Conservation (phyloP, 2,888 invertebrate species). For the Ormyrus nitidulus region DNA sequence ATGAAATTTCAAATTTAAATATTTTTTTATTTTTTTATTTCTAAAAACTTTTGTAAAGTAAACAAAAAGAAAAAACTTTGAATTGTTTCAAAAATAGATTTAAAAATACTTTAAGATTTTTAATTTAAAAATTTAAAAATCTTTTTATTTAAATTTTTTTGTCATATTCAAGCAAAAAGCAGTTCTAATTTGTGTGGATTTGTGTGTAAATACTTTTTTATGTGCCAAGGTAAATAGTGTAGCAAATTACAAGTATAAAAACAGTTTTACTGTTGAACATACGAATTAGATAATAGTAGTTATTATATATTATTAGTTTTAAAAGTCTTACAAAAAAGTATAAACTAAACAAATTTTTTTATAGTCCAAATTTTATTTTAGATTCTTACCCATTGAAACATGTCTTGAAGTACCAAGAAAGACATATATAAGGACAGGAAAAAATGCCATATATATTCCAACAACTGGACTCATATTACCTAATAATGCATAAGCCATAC, state of each 20-base stretch:
- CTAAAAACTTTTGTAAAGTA: neutral
- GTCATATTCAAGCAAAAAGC: neutral
- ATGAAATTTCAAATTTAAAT: neutral
- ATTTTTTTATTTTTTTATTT: conserved; percentile 5
- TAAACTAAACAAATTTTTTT: neutral
- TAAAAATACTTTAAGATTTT: neutral
- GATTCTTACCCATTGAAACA: conserved; percentile 80
- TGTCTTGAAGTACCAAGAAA: conserved; percentile 82
- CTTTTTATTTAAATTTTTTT: neutral
- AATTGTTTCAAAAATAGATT: neutral
- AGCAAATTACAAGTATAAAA: no score
- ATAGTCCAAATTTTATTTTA: no score
- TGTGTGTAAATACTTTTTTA: no score
- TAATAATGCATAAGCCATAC: conserved; percentile 78
- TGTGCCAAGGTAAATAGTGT: no score
- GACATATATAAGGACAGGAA: conserved; percentile 79
- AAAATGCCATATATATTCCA: conserved; percentile 79
- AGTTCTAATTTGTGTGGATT: neutral
- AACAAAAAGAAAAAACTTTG: neutral
- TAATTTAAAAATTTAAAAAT: neutral
- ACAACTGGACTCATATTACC: conserved; percentile 78
- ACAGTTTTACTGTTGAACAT: no score
- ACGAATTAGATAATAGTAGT: no score
- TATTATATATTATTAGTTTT: neutral
- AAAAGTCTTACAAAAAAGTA: neutral